These are phyloP conservation scores for Cirrhinus molitorella DNA, from an alignment of 2,797 vertebrate genomes.

Conservation along the genomic window DNA sequence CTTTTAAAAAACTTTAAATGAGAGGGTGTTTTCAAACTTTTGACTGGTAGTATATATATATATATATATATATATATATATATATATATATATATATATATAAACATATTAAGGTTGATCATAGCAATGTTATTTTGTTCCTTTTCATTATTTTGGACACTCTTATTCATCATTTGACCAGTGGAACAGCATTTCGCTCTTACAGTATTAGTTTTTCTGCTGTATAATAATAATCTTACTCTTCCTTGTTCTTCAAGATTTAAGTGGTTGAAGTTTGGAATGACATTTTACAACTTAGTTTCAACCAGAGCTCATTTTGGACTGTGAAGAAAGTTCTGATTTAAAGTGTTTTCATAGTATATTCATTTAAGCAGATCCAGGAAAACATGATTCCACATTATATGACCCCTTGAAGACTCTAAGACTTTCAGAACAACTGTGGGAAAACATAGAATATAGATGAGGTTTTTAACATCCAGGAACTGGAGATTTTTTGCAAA, in stretches of 20 bases:
- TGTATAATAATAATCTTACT: neutral
- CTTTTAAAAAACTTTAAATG: too few relatives aligned
- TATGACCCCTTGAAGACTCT: constrained; percentile 20
- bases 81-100: too few relatives aligned
- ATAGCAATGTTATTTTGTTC: too few relatives aligned
- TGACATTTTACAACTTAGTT: neutral
- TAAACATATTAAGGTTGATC: too few relatives aligned
- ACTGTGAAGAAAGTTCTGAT: neutral
- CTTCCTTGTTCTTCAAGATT: neutral
- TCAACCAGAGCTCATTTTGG: neutral
- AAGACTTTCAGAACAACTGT: constrained; percentile 14
- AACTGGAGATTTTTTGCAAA: constrained; percentile 69
- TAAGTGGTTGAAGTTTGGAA: neutral
- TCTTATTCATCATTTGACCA: neutral
- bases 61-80: too few relatives aligned
- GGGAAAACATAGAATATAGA: constrained; percentile 41
- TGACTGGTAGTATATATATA: too few relatives aligned
- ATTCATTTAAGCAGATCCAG: constrained; percentile 9
- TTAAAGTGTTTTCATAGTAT: neutral
- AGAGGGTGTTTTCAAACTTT: too few relatives aligned
- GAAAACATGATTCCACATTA: neutral
- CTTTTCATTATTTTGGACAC: too few relatives aligned
- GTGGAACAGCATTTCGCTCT: neutral
- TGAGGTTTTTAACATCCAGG: constrained; percentile 41
- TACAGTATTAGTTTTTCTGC: neutral